Evolutionary conservation across 2,797 vertebrate genomes (phyloP).

Genomic region (Sebastes hubbsi): DNA sequence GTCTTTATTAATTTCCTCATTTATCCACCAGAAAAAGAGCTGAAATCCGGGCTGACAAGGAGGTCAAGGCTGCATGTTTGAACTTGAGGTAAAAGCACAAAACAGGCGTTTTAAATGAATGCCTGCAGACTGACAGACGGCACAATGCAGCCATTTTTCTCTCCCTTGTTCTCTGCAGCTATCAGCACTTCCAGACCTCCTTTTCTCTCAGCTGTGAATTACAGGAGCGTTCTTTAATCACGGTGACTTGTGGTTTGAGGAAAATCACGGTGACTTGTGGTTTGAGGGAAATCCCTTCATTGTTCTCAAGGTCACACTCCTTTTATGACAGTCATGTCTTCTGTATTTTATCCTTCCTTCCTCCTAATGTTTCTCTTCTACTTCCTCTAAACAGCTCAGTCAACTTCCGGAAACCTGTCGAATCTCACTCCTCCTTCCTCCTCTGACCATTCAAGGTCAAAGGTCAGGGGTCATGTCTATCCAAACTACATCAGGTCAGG

Average conservation of each 20-base stretch:
- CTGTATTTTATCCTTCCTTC: not conserved
- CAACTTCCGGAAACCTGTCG: constrained; percentile 67
- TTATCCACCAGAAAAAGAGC: not conserved
- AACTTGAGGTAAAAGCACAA: constrained; percentile 27
- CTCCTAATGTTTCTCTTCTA: constrained; percentile 50
- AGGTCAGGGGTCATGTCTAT: constrained; percentile 22
- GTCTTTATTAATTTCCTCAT: not conserved
- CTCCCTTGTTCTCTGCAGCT: not conserved
- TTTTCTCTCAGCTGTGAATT: not conserved
- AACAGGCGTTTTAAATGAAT: not conserved
- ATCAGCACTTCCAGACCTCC: constrained; percentile 32
- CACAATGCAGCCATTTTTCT: constrained; percentile 21
- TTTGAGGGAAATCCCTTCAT: not conserved
- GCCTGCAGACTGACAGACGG: constrained; percentile 9
- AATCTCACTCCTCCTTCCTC: not conserved
- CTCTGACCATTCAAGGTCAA: not conserved
- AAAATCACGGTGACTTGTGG: not conserved
- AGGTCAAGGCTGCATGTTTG: constrained; percentile 28
- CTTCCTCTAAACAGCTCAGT: constrained; percentile 62
- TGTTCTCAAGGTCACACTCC: constrained; percentile 18
- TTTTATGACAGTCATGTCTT: not conserved
- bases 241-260: not conserved
- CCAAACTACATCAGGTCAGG: not conserved
- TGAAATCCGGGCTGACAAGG: not conserved
- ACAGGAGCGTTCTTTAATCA: not conserved